Percentiles rank a stretch among this genome's conserved stretches.
phyloP scores from a whole-genome alignment of 1,140 invertebrate genomes.

The Geopemphigus sp. region DNA sequence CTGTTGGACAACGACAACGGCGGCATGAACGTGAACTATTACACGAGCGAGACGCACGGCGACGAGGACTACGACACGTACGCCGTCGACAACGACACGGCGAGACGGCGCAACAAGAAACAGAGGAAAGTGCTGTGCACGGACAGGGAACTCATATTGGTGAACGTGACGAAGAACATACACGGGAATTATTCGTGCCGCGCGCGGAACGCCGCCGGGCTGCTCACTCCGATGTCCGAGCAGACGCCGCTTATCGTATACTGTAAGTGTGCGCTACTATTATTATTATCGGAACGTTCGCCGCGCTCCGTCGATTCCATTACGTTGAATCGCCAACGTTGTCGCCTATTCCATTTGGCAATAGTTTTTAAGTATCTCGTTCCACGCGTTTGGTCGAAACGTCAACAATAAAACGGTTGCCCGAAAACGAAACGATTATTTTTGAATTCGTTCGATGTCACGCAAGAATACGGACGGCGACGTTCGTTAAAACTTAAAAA shows the following conservation, averaged over 20 bases:
- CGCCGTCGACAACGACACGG: constrained; percentile 12
- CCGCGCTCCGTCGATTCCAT: no score
- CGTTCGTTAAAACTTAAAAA: no score
- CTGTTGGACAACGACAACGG: not conserved
- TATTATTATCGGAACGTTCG: no score
- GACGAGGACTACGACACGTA: constrained; percentile 13
- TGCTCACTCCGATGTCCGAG: constrained; percentile 72
- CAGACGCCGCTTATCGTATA: constrained; percentile 73
- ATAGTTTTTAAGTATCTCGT: no score
- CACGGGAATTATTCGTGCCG: constrained; percentile 91
- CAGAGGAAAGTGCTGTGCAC: constrained; percentile 21
- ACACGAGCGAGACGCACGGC: not conserved
- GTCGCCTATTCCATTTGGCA: no score
- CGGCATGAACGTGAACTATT: not conserved
- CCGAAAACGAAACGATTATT: no score
- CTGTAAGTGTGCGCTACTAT: constrained; percentile 63
- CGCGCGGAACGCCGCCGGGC: constrained; percentile 77
- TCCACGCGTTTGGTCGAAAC: no score
- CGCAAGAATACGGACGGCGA: no score
- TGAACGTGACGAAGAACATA: constrained; percentile 76
- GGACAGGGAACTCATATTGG: constrained; percentile 72
- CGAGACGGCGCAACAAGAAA: not conserved
- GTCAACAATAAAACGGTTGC: no score
- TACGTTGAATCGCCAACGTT: no score
- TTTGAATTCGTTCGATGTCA: no score